Evolutionary conservation across 1,140 invertebrate genomes (phyloP), one percentile per base, ranked within the genome.

Genomic region (Drosophila azteca): DNA sequence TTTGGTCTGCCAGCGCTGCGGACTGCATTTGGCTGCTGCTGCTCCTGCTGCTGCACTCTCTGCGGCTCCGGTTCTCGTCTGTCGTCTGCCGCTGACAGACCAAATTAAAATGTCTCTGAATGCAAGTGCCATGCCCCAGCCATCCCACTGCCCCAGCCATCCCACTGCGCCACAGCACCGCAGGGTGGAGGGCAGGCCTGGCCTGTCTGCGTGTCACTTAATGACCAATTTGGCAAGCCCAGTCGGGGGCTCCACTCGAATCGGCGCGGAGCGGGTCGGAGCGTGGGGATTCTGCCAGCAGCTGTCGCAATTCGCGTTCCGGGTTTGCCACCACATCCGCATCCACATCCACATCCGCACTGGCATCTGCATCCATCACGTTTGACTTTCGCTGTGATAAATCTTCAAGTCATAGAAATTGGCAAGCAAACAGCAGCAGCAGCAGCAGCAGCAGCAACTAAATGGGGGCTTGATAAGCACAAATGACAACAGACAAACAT

Each of bases 31-130:
- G 45, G 29, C 17, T 20, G 35, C 17, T 46, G 52, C 45, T 60
- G 43, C 64, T 46, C 31, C 44, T 82, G 60, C 49, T 76, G 60
- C 65, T 64, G 82, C 45, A 4, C 35, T 39, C 35, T 39, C 35
- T 39, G 35, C 35, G 35, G 35, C 4, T 39, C 35, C 4, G 35
- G 35, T 11, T 39, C 35, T 39, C 35, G 35, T 39, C 13, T 39
- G 11, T 63, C 69, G 83, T 79, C 83, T 87, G 83, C 63, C 79
- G 83, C 78, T 87, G 83, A 87, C 83, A 87, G 83, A 88, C 79
- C 48, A 87, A 87, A 87, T 87, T 87, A 87, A 87, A 87, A 87
- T 87, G 83, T 87, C 65, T 76, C 71, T 61, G 59, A 48, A 63
- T 79, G 64, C 59, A 22, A 26, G 62, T 46, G 58, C 39, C 50